phyloP scores from a whole-genome alignment of 2,888 invertebrate genomes.

The Mesoligia furuncula region DNA sequence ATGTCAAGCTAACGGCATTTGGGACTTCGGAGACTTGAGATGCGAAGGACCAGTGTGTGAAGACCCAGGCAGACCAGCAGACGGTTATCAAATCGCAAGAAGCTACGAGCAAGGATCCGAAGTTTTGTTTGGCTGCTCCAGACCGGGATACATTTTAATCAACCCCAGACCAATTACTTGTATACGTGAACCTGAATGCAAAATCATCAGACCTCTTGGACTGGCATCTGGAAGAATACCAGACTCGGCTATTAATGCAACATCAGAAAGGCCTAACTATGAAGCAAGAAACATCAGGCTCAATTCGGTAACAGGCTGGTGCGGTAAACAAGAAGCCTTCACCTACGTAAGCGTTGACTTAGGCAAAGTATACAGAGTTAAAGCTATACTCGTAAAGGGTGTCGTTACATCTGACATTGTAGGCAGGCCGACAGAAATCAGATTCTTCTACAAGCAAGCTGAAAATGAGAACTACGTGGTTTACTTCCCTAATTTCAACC shows the following conservation, averaged over 20 bases:
- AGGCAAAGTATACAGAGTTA: slow-evolving; percentile 97
- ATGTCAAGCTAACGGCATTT: slow-evolving; percentile 97
- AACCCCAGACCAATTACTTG: slow-evolving; percentile 97
- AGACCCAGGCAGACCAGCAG: slow-evolving; percentile 98
- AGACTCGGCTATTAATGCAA: slow-evolving; percentile 98
- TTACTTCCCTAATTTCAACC: slow-evolving; percentile 98
- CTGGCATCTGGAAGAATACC: slow-evolving; percentile 97
- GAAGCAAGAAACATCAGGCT: slow-evolving; percentile 97
- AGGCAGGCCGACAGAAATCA: slow-evolving; percentile 98
- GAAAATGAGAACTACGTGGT: slow-evolving; percentile 98
- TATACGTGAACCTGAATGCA: slow-evolving; percentile 97
- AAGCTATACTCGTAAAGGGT: slow-evolving; percentile 97
- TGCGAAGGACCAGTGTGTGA: slow-evolving; percentile 99
- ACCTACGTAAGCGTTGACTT: slow-evolving; percentile 98
- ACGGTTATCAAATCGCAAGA: slow-evolving; percentile 96
- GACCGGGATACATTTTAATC: slow-evolving; percentile 97
- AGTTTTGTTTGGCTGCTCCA: slow-evolving; percentile 96
- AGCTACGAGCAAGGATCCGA: slow-evolving; percentile 97
- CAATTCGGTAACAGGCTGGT: slow-evolving; percentile 98
- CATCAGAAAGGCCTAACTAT: slow-evolving; percentile 97
- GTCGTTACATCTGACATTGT: slow-evolving; percentile 98
- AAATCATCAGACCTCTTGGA: slow-evolving; percentile 97
- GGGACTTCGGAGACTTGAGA: slow-evolving; percentile 99
- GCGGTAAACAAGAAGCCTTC: slow-evolving; percentile 98
- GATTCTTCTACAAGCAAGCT: slow-evolving; percentile 99